phyloP scores from a whole-genome alignment of 2,888 invertebrate genomes.

The Acanthosepion pharaonis region DNA sequence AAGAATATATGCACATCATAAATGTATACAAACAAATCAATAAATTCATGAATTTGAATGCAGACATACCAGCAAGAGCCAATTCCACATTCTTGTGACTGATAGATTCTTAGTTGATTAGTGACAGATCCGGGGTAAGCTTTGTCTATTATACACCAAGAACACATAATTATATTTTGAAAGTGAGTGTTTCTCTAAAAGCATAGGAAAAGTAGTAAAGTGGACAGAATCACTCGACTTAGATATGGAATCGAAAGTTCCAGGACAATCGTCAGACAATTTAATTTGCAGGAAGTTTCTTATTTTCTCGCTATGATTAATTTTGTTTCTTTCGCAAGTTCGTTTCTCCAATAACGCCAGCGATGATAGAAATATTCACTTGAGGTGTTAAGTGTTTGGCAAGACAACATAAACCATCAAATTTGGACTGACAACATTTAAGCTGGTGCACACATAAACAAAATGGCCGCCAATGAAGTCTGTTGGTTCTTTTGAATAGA shows the following conservation, averaged over 20 bases:
- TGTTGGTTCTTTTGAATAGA: neutral
- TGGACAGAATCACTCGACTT: neutral
- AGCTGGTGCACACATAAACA: neutral
- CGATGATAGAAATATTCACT: neutral
- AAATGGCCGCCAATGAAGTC: neutral
- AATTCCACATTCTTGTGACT: neutral
- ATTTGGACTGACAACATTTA: no score
- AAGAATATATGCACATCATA: neutral
- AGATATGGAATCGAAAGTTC: neutral
- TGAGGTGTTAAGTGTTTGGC: neutral
- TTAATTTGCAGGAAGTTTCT: neutral
- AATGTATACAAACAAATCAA: neutral
- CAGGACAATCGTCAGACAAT: neutral
- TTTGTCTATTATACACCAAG: neutral
- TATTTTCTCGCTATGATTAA: neutral
- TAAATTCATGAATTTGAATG: neutral
- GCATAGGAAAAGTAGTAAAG: neutral
- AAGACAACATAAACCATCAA: neutral
- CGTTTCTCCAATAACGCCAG: neutral
- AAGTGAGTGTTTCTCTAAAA: neutral
- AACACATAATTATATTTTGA: neutral
- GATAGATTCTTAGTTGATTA: neutral
- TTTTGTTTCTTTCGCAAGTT: neutral
- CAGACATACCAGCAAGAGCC: neutral
- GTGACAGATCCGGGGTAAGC: neutral